Evolutionary conservation across 2,113 vertebrate species (phyloP).

Genomic region (Setophaga coronata): DNA sequence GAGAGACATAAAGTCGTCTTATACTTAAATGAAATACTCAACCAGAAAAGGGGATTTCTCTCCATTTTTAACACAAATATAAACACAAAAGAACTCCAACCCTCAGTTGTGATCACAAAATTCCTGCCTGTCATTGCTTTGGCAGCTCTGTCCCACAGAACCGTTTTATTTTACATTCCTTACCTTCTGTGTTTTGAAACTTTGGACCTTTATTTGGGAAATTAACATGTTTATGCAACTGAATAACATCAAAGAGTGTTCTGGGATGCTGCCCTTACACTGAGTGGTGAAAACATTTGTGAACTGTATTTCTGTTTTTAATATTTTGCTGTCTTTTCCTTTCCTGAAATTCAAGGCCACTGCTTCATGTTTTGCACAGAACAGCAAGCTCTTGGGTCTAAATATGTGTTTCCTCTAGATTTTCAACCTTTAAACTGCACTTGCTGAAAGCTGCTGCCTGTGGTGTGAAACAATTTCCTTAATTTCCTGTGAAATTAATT

Average conservation of each 20-base stretch:
- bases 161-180: neutral
- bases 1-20: neutral
- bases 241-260: no score
- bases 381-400: no score
- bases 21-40: neutral
- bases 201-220: neutral
- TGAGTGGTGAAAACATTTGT: neutral
- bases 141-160: neutral
- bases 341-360: no score
- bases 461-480: no score
- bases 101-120: rapidly evolving
- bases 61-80: neutral
- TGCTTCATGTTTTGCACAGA: no score
- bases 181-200: neutral
- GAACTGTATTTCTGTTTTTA: neutral
- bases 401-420: no score
- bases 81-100: rapidly evolving
- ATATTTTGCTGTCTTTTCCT: neutral
- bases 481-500: neutral
- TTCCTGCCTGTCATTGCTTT: neutral
- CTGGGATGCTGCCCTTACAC: neutral
- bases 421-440: no score
- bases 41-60: neutral
- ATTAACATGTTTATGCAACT: neutral
- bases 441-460: no score